A percentile compares a stretch with the other conserved stretches of the same genome.
Conservation (phyloP, 2,113 vertebrate species). For the Cynocephalus volans region DNA sequence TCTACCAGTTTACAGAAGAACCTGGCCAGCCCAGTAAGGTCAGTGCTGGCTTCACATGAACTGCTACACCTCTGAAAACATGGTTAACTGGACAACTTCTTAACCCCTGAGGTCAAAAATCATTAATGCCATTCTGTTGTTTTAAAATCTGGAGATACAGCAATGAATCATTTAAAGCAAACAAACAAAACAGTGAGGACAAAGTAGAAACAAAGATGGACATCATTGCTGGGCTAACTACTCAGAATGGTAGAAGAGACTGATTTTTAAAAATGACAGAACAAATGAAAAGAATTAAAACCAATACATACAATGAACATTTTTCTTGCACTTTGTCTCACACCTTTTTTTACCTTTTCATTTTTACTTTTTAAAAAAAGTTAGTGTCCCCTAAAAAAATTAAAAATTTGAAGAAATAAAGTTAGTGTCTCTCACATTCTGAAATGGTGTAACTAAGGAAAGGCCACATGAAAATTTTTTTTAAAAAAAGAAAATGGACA, state of each 20-base stretch:
- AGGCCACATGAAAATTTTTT: background rate
- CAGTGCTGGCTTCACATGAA: background rate
- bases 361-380: background rate
- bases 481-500: background rate
- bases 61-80: background rate
- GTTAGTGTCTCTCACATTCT: background rate
- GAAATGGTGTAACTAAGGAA: background rate
- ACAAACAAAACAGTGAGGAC: background rate
- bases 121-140: background rate
- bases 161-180: background rate
- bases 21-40: background rate
- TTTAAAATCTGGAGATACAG: conserved; percentile 46
- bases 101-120: background rate
- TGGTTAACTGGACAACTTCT: background rate
- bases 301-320: background rate
- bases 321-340: background rate
- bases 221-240: background rate
- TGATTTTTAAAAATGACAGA: background rate
- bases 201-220: background rate
- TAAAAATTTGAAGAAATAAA: background rate
- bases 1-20: background rate
- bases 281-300: background rate
- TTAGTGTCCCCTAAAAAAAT: background rate
- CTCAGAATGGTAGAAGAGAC: background rate
- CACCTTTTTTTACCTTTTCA: background rate